Evolutionary conservation across 2,888 invertebrate species (phyloP), one percentile per base, ranked within the genome.

Genomic region (Noctua fimbriata): DNA sequence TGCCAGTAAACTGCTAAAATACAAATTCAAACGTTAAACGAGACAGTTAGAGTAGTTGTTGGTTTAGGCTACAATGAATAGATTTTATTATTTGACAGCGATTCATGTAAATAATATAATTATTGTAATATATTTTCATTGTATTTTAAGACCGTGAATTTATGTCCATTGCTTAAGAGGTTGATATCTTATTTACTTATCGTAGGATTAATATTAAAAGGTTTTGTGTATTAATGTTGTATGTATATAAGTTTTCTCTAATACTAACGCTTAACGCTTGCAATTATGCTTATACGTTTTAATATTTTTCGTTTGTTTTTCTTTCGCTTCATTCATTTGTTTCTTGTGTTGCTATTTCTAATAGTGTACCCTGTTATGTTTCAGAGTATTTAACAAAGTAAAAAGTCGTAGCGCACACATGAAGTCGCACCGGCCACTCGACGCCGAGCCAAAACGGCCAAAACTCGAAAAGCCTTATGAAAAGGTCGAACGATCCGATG

Each of bases 331-430:
- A 63, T 85, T 89, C 87, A 90, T 89, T 81, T 88, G 90, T 91
- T 87, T 87, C 69, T 95, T 95, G 86, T 91, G 92, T 96, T 96
- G 95, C 96, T 87, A 83, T 93, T 94, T 94, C 92, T 96, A 95
- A 96, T 95, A 93, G 91, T 95, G 91, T 94, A 94, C 94, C 95
- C 95, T 96, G 92, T 97, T 96, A 95, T 95, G 96, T 97, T 97
- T 91, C 98, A 99, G 99, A 97, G 98, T 99, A 96, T 99, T 99
- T 97, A 98, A 98, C 97, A 99, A 99, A 98, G 99, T 99, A 94
- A 99, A 99, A 97, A 99, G 99, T 97, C 98, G 99, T 97, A 99
- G 99, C 97, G 99, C 99, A 89, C 99, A 99, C 97, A 99, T 99
- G 99, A 99, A 99, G 97, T 99, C 99, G 90, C 99, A 99, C 97